A percentile compares a stretch with the other conserved stretches of the same genome.
Evolutionary conservation across 2,113 vertebrate genomes (phyloP).

Genomic region (Bothrops jararaca): DNA sequence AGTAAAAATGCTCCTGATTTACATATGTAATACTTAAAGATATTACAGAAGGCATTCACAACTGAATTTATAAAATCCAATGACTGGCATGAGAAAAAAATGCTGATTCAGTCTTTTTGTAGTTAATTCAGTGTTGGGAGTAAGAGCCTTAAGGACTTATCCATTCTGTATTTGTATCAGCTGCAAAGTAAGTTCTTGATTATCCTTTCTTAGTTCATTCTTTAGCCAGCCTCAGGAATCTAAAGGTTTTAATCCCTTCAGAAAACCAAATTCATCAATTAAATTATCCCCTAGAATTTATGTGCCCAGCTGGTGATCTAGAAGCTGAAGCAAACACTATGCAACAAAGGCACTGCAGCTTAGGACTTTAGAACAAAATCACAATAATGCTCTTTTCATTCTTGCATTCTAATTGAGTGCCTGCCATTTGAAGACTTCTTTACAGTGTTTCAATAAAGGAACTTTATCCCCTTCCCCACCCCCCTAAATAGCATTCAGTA

Average conservation of each 20-base stretch:
- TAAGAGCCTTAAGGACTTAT: constrained; percentile 14
- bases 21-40: not conserved
- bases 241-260: constrained; percentile 23
- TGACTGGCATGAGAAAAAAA: not conserved
- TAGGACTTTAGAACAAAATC: constrained; percentile 33
- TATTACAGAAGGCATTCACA: not conserved
- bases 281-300: constrained; percentile 33
- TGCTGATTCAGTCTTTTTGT: not conserved
- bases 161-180: not conserved
- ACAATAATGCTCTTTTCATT: constrained; percentile 11
- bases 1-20: not conserved
- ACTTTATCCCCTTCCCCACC: not conserved
- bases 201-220: constrained; percentile 6
- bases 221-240: constrained; percentile 3
- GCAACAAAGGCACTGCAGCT: constrained; percentile 17
- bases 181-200: not conserved
- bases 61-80: not conserved
- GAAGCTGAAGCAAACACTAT: not conserved
- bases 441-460: constrained; percentile 4
- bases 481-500: not conserved
- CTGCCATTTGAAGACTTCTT: constrained; percentile 21
- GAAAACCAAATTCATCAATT: constrained; percentile 28
- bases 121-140: not conserved
- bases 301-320: constrained; percentile 18
- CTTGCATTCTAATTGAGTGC: constrained; percentile 24